A percentile compares a stretch with the other conserved stretches of the same genome.
These are phyloP conservation scores for Coracias cyanogaster DNA, from an alignment of 2,797 vertebrate species.

Conservation along the genomic window DNA sequence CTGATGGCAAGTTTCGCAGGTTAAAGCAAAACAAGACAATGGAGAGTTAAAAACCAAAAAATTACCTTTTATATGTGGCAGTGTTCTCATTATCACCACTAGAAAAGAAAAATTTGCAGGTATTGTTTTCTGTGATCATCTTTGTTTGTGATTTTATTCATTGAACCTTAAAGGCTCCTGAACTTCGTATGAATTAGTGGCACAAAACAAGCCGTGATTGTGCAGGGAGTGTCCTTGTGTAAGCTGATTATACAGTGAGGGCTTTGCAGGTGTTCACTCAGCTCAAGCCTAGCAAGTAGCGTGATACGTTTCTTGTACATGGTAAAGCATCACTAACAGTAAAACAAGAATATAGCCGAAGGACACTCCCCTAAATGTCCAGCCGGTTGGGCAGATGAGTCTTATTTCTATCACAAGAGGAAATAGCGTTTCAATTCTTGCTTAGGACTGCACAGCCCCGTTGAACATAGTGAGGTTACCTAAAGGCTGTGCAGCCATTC, in stretches of 20 bases:
- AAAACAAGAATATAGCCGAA: background rate
- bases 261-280: background rate
- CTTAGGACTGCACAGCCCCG: background rate
- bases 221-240: background rate
- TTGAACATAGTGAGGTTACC: fast-evolving
- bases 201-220: background rate
- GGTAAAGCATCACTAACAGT: background rate
- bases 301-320: background rate
- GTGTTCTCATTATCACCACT: background rate
- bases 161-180: background rate
- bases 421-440: background rate
- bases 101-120: background rate
- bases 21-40: conserved; percentile 4
- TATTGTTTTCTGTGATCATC: background rate
- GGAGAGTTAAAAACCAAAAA: background rate
- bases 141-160: background rate
- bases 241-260: background rate
- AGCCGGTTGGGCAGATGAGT: background rate
- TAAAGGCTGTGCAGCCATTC: no score
- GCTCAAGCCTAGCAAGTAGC: background rate
- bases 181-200: background rate
- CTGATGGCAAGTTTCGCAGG: background rate
- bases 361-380: background rate
- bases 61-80: background rate
- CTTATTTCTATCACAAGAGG: background rate